A percentile compares a stretch with the other conserved stretches of the same genome.
These are phyloP conservation scores for Geococcyx californianus DNA, from an alignment of 2,113 vertebrate genomes.

Conservation along the genomic window DNA sequence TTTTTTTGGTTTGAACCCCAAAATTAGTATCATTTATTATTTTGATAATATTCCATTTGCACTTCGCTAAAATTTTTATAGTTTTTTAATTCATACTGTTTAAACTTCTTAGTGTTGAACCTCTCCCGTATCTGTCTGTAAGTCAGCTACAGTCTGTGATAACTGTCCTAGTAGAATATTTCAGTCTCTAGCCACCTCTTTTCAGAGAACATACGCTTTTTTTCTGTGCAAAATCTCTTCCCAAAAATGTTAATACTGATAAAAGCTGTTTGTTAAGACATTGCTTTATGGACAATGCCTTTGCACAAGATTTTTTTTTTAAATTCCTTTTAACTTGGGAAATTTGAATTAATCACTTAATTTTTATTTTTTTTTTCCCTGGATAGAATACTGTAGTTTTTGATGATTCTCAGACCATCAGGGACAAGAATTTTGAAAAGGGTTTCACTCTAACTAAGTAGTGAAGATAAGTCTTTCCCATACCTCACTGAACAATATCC, in stretches of 20 bases:
- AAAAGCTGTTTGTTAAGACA: neutral
- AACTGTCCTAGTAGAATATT: neutral
- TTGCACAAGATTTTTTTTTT: neutral
- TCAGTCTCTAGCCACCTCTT: neutral
- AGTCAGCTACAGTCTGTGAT: neutral
- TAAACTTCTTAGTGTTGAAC: neutral
- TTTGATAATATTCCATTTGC: neutral
- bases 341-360: neutral
- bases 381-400: neutral
- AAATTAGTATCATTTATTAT: accelerated
- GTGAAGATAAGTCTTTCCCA: neutral
- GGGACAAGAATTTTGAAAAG: neutral
- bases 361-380: neutral
- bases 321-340: neutral
- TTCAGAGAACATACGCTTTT: neutral
- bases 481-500: neutral
- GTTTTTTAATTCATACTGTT: neutral
- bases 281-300: neutral
- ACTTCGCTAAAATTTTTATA: neutral
- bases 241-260: neutral
- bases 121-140: neutral
- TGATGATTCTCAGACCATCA: neutral
- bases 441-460: neutral
- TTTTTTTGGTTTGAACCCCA: accelerated
- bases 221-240: neutral